Evolutionary conservation across 53 echinoderm and acorn worm species (phyloP).

Genomic region (Echinometra lucunter): DNA sequence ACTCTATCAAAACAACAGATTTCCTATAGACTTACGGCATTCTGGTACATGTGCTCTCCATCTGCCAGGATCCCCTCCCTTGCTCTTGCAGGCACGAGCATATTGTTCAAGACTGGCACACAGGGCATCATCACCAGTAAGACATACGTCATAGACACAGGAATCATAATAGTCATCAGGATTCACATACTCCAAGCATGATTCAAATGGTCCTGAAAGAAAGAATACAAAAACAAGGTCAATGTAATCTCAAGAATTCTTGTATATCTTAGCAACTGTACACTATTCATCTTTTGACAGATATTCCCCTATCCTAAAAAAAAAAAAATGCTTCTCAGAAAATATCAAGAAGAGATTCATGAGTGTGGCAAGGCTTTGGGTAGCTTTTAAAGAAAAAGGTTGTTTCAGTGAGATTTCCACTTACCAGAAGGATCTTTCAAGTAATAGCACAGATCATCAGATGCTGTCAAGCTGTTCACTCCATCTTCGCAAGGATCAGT

Average conservation of each 20-base stretch:
- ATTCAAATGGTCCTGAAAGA: conserved; percentile 79
- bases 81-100: conserved; percentile 67
- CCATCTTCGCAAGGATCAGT: conserved; percentile 71
- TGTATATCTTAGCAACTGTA: no score
- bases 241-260: no score
- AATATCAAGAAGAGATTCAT: neutral
- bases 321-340: neutral
- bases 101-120: conserved; percentile 84
- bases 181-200: conserved; percentile 79
- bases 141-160: conserved; percentile 87
- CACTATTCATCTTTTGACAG: neutral
- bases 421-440: neutral
- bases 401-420: neutral
- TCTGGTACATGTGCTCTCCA: conserved; percentile 73
- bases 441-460: conserved; percentile 18
- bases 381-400: neutral
- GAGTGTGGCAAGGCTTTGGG: neutral
- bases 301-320: neutral
- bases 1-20: neutral
- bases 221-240: no score
- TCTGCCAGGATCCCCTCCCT: conserved; percentile 73
- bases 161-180: conserved; percentile 75
- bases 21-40: conserved; percentile 79
- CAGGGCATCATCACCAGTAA: conserved; percentile 75
- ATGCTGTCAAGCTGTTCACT: neutral